phyloP scores from a whole-genome alignment of 2,888 invertebrate genomes.

The Hipparchia sbordonii region DNA sequence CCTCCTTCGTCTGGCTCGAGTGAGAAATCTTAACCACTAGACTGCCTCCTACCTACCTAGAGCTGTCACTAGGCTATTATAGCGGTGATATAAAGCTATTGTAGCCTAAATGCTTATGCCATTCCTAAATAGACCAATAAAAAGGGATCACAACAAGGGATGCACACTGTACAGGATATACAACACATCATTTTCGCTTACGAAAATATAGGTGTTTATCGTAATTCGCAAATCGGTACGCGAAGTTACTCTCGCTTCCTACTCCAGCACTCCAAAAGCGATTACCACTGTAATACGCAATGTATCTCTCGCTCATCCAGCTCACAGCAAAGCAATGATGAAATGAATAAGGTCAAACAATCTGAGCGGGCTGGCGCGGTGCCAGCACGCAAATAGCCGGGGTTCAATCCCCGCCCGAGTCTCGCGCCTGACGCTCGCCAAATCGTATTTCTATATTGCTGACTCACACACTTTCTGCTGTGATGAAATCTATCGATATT shows the following conservation, averaged over 20 bases:
- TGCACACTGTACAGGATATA: neutral
- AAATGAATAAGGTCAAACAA: slow-evolving; percentile 64
- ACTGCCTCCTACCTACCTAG: too few species aligned
- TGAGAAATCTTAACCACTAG: too few species aligned
- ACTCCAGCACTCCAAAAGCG: slow-evolving; percentile 18
- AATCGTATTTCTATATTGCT: slow-evolving; percentile 67
- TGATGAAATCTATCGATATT: slow-evolving; percentile 21
- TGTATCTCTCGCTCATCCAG: slow-evolving; percentile 10
- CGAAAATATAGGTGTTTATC: neutral
- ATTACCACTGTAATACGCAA: slow-evolving; percentile 15
- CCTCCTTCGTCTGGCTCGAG: too few species aligned
- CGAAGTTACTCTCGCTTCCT: neutral
- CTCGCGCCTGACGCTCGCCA: slow-evolving; percentile 56
- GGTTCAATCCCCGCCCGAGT: slow-evolving; percentile 66
- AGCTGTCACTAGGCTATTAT: too few species aligned
- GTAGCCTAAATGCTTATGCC: too few species aligned
- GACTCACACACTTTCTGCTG: slow-evolving; percentile 55
- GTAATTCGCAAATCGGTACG: neutral
- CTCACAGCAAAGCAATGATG: slow-evolving; percentile 2
- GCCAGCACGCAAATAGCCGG: slow-evolving; percentile 71
- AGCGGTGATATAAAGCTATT: too few species aligned
- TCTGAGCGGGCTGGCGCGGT: slow-evolving; percentile 58
- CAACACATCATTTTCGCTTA: neutral
- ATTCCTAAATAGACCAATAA: neutral
- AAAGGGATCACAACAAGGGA: too few species aligned